Percentiles rank a stretch among this genome's conserved stretches.
These are phyloP conservation scores for Drosophila atripex DNA, from an alignment of 2,888 invertebrate genomes.

Conservation along the genomic window DNA sequence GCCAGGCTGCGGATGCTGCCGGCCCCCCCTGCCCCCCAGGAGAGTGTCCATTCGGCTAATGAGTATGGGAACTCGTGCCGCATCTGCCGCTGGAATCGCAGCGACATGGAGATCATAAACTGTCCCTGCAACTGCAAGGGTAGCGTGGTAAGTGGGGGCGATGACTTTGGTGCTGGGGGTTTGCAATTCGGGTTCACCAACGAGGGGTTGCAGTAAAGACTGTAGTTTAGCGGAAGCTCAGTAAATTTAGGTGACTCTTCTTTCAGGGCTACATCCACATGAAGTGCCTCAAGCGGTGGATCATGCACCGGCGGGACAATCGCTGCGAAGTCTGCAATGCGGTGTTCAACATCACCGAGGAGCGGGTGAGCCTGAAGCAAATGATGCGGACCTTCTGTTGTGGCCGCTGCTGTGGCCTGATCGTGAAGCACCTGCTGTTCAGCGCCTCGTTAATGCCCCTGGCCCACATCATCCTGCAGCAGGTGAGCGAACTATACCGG, in stretches of 20 bases:
- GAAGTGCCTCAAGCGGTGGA: constrained; percentile 81
- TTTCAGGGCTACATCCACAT: constrained; percentile 81
- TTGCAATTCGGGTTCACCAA: no score
- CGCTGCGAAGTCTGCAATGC: constrained; percentile 81
- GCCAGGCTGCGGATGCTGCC: constrained; percentile 10
- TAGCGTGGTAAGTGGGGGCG: constrained; percentile 76
- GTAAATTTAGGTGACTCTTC: background rate
- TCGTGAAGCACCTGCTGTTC: constrained; percentile 78
- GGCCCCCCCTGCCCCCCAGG: constrained; percentile 33
- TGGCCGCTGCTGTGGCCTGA: constrained; percentile 76
- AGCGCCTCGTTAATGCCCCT: constrained; percentile 79
- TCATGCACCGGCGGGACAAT: constrained; percentile 75
- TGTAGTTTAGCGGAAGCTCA: no score
- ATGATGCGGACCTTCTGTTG: constrained; percentile 79
- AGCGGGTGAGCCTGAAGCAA: constrained; percentile 67
- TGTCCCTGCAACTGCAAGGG: constrained; percentile 83
- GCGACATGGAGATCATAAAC: constrained; percentile 73
- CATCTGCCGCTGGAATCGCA: constrained; percentile 81
- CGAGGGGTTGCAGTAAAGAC: no score
- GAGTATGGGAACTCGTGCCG: constrained; percentile 80
- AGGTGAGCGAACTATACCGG: constrained; percentile 57
- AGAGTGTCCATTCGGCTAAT: constrained; percentile 71
- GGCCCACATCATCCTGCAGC: constrained; percentile 79
- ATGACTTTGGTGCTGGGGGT: background rate
- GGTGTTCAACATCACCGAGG: constrained; percentile 65